Base-by-base conservation (phyloP, 2,113 vertebrate genomes). In the Galbula dea region DNA sequence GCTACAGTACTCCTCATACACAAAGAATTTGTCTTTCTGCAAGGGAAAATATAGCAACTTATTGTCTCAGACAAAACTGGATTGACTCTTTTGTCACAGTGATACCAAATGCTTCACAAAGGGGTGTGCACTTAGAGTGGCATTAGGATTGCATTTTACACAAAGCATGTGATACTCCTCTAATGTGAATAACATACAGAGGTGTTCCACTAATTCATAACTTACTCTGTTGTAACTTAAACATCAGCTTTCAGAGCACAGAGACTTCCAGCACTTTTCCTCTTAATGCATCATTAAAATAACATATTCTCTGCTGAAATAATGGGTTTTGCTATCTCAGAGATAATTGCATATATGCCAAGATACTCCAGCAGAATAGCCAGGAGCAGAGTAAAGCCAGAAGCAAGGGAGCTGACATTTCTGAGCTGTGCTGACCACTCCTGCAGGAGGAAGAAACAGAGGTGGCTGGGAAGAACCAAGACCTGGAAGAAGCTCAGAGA, bases 1-100 rank as follows among this genome's bases (percentile, higher is more conserved):
- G 94, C 99, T 99, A 97, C 99, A 99, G 95, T 99, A 99, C 84
- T 99, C 99, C 76, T 99, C 98, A 0, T 99, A 99, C 24, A 99
- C 99, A 7, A 98, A 99, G 97, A 99, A 99, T 83, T 98, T 98
- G 84, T 98, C 98, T 97, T 98, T 99, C 99, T 99, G 98, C 74
- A 96, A 98, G 93, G 96, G 95, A 95, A 96, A 82, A 89, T 52
- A 29, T 32, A 83, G 81, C 10, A 43, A 83, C 11, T 78, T 78
- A 43, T 66, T 86, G 63, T 94, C 82, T 63, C 86, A 80, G 62
- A 45, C 39, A 65, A 21, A 43, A 32, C 39, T 76, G 37, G 22
- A 86, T 26, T 76, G 67, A 55, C 14, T 73, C 20, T 80, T 87
- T 48, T 62, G 21, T 37, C 52, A n/a, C 27, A 68, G 54, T 65